Percentiles rank a stretch among this genome's conserved stretches.
Conservation (phyloP, 1,140 invertebrate genomes). For the Drosophila setifemur region DNA sequence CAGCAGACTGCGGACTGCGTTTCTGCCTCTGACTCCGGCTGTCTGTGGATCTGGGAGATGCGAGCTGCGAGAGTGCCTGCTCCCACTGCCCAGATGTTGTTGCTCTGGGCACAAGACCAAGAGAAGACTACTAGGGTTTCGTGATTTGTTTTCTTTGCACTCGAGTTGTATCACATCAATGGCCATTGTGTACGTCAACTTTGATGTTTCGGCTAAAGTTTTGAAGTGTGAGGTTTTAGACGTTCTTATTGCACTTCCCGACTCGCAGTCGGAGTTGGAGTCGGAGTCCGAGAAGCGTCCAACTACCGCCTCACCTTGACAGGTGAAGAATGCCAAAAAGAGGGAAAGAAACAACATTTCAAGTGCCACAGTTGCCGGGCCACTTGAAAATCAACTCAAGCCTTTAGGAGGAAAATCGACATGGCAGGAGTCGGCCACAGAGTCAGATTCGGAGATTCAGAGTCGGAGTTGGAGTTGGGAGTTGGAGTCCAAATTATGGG, state of each 20-base stretch:
- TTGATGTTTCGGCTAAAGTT: slow-evolving; percentile 81
- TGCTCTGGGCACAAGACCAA: slow-evolving; percentile 28
- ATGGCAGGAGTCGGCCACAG: slow-evolving; percentile 51
- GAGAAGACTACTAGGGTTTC: slow-evolving; percentile 57
- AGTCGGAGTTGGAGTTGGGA: slow-evolving; percentile 9
- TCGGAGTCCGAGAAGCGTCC: slow-evolving; percentile 32
- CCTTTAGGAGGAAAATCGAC: slow-evolving; percentile 76
- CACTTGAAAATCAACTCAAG: slow-evolving; percentile 74
- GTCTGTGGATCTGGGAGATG: not conserved
- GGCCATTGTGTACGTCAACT: slow-evolving; percentile 80
- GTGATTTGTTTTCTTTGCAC: slow-evolving; percentile 81
- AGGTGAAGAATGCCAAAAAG: slow-evolving; percentile 77
- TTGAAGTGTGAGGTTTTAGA: slow-evolving; percentile 81
- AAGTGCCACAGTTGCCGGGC: slow-evolving; percentile 61
- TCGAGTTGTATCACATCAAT: slow-evolving; percentile 80
- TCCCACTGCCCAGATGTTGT: slow-evolving; percentile 18
- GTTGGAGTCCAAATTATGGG: slow-evolving; percentile 17
- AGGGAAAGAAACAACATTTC: slow-evolving; percentile 38
- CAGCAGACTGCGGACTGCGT: slow-evolving; percentile 15
- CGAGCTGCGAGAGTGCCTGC: not conserved
- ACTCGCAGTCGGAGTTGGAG: slow-evolving; percentile 8
- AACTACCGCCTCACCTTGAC: slow-evolving; percentile 61
- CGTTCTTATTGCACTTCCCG: slow-evolving; percentile 77
- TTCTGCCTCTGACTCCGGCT: not conserved
- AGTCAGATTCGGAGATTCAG: slow-evolving; percentile 16